Percentiles rank a stretch among this genome's conserved stretches.
Conservation (phyloP, 2,888 invertebrate genomes). For the Flexamia atlantica region DNA sequence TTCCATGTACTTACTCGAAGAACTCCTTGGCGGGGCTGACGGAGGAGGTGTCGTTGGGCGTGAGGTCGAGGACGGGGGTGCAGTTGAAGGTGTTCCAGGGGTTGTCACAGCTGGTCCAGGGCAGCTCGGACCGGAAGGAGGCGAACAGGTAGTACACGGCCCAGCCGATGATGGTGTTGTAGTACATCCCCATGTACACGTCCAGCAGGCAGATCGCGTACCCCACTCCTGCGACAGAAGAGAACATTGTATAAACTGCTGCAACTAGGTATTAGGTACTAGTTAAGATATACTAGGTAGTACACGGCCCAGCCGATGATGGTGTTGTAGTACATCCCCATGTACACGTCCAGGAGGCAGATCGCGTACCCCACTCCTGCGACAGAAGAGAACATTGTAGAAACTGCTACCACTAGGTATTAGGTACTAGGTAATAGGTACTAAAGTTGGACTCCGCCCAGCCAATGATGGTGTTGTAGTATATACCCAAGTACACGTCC, state of each 20-base stretch:
- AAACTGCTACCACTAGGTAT: no score
- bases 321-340: slow-evolving; percentile 98
- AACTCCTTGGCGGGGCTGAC: slow-evolving; percentile 92
- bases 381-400: no score
- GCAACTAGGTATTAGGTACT: no score
- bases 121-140: slow-evolving; percentile 87
- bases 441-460: slow-evolving; percentile 97
- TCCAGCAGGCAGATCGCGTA: slow-evolving; percentile 98
- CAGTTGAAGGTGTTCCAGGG: slow-evolving; percentile 91
- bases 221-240: slow-evolving; percentile 90
- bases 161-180: slow-evolving; percentile 98
- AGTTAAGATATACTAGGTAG: no score
- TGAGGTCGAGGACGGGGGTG: slow-evolving; percentile 80
- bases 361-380: slow-evolving; percentile 97
- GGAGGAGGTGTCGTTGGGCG: slow-evolving; percentile 77
- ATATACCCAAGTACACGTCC: slow-evolving; percentile 97
- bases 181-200: slow-evolving; percentile 97
- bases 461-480: slow-evolving; percentile 98
- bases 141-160: slow-evolving; percentile 94
- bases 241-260: no score
- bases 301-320: slow-evolving; percentile 98
- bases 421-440: no score
- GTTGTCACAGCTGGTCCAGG: slow-evolving; percentile 93
- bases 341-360: slow-evolving; percentile 96
- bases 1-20: slow-evolving; percentile 90